Evolutionary conservation across 1,140 invertebrate genomes (phyloP), one percentile per base, ranked within the genome.

Genomic region (Atopsyche davidsoni): DNA sequence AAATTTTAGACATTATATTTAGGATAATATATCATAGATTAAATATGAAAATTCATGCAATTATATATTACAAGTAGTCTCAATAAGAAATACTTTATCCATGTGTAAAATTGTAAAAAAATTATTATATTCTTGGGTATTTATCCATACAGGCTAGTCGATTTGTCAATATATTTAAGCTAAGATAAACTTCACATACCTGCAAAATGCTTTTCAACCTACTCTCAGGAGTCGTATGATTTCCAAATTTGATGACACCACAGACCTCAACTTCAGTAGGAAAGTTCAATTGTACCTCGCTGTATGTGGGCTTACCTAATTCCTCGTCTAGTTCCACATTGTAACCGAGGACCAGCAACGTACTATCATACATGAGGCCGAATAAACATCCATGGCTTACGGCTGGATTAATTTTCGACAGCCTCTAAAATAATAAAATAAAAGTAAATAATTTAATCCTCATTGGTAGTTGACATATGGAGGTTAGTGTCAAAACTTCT

Each of bases 241-340:
- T 73, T 4, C 73, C 76, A 51, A 83, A 76, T 51, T 78, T 81
- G 19, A 85, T 75, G 46, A 83, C 69, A 24, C 85, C 86, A 64
- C 82, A 86, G 18, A 86, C 69, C 69, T 87, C 83, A 50, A 87
- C 66, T 67, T 86, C 84, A 3, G 81, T 79, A 7, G 86, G 85
- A 56, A 87, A 76, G 61, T 81, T 77, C 1, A 80, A 67, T 57
- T 83, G 77, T 17, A 85, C 66, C 46, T 76, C 71, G 58, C 64
- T 75, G 62, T 78, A 74, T 55, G 70, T 73, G 39, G 71, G 63
- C 57, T 75, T 73, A 11, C 60, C 65, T 25, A 75, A 66, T 59
- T 70, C 69, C 61, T 76, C 66, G 53, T 76, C 75, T 46, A 77
- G 70, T 56, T 84, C 75, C 44, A 77, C 63, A 60, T 75, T 80